These are phyloP conservation scores for Hyalella azteca DNA, from an alignment of 2,888 invertebrate genomes.

Conservation along the genomic window DNA sequence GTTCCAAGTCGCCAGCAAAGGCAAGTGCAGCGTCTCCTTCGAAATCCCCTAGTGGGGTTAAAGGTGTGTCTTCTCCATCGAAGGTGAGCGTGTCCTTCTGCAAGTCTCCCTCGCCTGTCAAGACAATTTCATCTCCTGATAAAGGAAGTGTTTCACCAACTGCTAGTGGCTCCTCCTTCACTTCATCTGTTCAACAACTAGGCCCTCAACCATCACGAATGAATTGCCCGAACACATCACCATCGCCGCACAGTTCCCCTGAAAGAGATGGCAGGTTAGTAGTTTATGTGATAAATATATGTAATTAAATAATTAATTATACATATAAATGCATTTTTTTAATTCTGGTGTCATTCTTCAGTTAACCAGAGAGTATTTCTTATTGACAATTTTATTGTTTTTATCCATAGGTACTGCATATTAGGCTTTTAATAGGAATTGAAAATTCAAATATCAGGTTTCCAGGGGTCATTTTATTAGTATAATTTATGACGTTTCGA, in stretches of 20 bases:
- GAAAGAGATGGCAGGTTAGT: neutral
- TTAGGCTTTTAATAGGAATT: too few relatives aligned
- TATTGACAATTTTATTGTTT: too few relatives aligned
- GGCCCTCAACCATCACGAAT: neutral
- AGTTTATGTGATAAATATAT: too few relatives aligned
- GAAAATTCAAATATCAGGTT: too few relatives aligned
- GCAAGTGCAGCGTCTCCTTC: neutral
- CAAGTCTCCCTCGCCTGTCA: neutral
- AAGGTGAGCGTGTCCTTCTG: constrained; percentile 4
- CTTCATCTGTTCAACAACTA: neutral
- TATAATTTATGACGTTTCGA: too few relatives aligned
- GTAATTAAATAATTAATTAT: too few relatives aligned
- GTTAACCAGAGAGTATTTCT: too few relatives aligned
- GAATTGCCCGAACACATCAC: neutral
- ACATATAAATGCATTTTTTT: too few relatives aligned
- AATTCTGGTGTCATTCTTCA: too few relatives aligned
- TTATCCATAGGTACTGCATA: too few relatives aligned
- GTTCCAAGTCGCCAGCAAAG: neutral
- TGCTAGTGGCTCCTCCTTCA: neutral
- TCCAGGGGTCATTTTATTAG: too few relatives aligned
- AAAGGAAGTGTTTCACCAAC: neutral
- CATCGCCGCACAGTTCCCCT: constrained; percentile 3
- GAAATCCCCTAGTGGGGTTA: neutral
- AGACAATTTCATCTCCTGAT: neutral
- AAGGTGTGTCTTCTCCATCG: neutral